These are phyloP conservation scores for Hirundo rustica DNA, from an alignment of 2,797 vertebrate species.

Conservation along the genomic window DNA sequence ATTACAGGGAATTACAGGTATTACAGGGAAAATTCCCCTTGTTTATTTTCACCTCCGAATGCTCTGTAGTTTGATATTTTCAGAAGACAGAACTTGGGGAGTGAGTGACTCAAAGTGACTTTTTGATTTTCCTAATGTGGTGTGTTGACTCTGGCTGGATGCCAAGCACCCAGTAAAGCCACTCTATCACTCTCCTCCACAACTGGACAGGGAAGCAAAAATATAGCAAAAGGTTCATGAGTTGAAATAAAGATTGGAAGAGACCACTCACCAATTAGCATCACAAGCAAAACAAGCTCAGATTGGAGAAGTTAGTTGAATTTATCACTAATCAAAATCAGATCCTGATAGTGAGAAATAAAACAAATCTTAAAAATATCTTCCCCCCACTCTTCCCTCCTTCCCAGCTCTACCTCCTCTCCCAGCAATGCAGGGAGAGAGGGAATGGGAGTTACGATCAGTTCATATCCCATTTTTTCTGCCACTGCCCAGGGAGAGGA, in stretches of 20 bases:
- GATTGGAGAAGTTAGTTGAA: neutral
- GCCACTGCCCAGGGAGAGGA: neutral
- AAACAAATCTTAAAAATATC: neutral
- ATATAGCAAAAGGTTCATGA: neutral
- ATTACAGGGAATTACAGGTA: neutral
- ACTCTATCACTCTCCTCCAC: neutral
- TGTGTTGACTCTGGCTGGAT: neutral
- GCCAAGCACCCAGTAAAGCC: neutral
- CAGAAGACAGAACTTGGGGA: neutral
- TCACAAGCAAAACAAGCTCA: neutral
- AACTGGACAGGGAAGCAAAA: neutral
- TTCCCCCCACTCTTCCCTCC: accelerated
- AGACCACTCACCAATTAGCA: neutral
- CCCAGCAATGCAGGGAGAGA: accelerated
- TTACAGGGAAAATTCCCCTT: neutral
- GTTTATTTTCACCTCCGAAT: neutral
- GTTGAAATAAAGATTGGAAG: neutral
- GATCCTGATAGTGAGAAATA: neutral
- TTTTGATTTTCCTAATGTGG: neutral
- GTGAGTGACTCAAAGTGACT: neutral
- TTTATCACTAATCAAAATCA: neutral
- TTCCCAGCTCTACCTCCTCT: neutral
- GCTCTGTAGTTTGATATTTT: neutral
- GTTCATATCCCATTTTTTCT: accelerated
- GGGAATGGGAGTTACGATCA: neutral